Percentiles rank a stretch among this genome's conserved stretches.
phyloP scores from a whole-genome alignment of 2,797 vertebrate species.

The Crotalus adamanteus region DNA sequence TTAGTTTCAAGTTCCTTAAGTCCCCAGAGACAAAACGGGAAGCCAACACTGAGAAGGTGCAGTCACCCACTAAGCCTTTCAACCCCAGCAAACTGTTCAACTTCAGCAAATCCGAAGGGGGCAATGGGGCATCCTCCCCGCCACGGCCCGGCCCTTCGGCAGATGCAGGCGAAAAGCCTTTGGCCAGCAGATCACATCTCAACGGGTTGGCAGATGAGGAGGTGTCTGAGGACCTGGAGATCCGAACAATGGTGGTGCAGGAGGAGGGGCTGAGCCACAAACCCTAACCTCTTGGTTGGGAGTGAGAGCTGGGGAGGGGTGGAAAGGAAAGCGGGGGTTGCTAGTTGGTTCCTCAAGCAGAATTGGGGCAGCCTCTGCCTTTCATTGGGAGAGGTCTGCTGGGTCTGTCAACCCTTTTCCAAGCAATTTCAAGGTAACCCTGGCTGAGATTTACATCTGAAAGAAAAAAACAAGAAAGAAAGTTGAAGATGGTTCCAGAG shows the following conservation, averaged over 20 bases:
- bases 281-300: slow-evolving; percentile 67
- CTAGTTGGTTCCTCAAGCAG: slow-evolving; percentile 14
- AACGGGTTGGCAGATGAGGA: slow-evolving; percentile 81
- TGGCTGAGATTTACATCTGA: not conserved
- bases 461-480: no score
- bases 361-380: not conserved
- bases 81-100: slow-evolving; percentile 95
- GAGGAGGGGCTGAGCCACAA: slow-evolving; percentile 82
- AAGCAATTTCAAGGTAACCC: not conserved
- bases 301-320: slow-evolving; percentile 12
- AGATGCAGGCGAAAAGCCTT: slow-evolving; percentile 70
- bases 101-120: slow-evolving; percentile 77
- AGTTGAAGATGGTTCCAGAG: not conserved
- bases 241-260: slow-evolving; percentile 64
- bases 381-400: not conserved
- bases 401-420: not conserved
- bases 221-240: slow-evolving; percentile 62
- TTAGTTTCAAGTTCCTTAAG: slow-evolving; percentile 97
- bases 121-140: not conserved
- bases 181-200: slow-evolving; percentile 80
- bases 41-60: slow-evolving; percentile 80
- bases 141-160: slow-evolving; percentile 59
- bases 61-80: slow-evolving; percentile 93
- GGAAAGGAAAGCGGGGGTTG: not conserved
- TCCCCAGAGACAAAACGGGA: slow-evolving; percentile 91